phyloP scores from a whole-genome alignment of 2,113 vertebrate genomes.

The Motacilla tschutschensis region DNA sequence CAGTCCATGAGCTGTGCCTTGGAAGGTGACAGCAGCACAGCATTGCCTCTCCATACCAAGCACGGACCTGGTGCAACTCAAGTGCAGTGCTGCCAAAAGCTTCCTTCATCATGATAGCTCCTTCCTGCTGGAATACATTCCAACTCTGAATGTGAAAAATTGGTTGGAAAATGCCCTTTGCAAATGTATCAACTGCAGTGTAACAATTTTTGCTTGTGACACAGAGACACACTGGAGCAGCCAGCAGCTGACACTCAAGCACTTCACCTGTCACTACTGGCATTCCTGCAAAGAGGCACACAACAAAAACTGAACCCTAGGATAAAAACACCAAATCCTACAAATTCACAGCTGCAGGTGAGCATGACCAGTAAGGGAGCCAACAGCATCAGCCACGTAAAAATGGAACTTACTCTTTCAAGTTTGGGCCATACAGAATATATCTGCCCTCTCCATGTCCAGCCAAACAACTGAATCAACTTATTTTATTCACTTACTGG shows the following conservation, averaged over 20 bases:
- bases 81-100: background rate
- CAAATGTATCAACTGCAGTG: background rate
- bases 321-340: background rate
- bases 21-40: accelerated
- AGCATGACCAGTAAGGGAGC: background rate
- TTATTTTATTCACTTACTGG: background rate
- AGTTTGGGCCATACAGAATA: background rate
- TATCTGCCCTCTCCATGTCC: background rate
- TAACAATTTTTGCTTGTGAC: background rate
- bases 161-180: background rate
- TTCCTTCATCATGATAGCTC: background rate
- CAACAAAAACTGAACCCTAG: background rate
- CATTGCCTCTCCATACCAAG: background rate
- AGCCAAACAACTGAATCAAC: background rate
- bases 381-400: accelerated
- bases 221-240: accelerated
- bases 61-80: accelerated
- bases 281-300: background rate
- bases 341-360: background rate
- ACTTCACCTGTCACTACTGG: accelerated
- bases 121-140: background rate
- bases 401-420: background rate
- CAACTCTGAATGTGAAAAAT: background rate
- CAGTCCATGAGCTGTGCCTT: background rate
- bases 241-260: background rate